Evolutionary conservation across 2,113 vertebrate genomes (phyloP).

Genomic region (Tapirus terrestris): DNA sequence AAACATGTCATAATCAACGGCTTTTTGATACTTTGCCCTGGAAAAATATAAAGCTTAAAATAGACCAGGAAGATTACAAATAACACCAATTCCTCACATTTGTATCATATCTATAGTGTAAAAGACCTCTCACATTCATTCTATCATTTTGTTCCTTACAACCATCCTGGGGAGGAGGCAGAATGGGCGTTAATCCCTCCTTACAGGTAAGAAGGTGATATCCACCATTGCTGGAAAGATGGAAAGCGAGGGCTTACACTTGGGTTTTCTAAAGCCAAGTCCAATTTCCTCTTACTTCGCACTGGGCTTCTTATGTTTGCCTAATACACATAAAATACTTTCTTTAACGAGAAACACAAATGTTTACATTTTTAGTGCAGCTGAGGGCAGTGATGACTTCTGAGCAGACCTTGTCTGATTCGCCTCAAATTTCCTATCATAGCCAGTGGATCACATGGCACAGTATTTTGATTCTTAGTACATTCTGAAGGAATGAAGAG

Average conservation of each 20-base stretch:
- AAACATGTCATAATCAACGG: not conserved
- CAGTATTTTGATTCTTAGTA: not conserved
- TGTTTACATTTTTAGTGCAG: not conserved
- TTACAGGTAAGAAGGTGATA: not conserved
- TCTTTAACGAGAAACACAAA: not conserved
- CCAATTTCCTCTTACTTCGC: not conserved
- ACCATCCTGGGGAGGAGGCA: not conserved
- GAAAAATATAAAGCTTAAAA: constrained; percentile 38
- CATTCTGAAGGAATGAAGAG: not conserved
- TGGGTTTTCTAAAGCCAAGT: not conserved
- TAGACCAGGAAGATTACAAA: not conserved
- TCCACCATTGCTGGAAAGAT: not conserved
- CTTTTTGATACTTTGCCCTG: not conserved
- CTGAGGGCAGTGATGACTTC: not conserved
- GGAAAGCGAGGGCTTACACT: not conserved
- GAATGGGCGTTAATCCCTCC: not conserved
- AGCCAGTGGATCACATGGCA: not conserved
- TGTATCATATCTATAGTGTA: not conserved
- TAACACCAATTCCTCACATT: not conserved
- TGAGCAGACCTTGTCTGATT: not conserved
- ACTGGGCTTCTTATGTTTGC: not conserved
- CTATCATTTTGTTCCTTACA: not conserved
- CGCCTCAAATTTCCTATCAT: not conserved
- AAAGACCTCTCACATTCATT: not conserved
- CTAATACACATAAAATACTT: not conserved